Evolutionary conservation across 2,888 invertebrate genomes (phyloP).

Genomic region (Danaus chrysippus): DNA sequence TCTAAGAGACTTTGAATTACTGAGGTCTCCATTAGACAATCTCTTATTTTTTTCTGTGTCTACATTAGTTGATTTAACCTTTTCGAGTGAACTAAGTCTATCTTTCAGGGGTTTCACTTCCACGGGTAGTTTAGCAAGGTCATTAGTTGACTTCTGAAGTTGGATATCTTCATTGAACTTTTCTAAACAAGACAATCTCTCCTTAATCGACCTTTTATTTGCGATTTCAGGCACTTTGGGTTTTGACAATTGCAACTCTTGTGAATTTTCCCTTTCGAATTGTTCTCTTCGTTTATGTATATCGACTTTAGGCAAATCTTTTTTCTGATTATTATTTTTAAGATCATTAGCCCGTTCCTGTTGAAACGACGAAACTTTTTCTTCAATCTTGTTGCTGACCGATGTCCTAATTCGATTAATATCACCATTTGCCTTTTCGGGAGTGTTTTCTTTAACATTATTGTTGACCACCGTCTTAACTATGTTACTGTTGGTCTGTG

Average conservation of each 20-base stretch:
- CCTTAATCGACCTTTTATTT: conserved; percentile 84
- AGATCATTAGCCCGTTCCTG: conserved; percentile 66
- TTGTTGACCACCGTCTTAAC: conserved; percentile 66
- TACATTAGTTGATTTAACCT: conserved; percentile 64
- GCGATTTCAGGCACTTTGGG: conserved; percentile 81
- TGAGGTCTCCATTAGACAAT: conserved; percentile 68
- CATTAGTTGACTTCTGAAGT: conserved; percentile 66
- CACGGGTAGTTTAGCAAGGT: conserved; percentile 73
- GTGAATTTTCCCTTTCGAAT: conserved; percentile 85
- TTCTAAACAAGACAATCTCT: conserved; percentile 84
- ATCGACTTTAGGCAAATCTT: conserved; percentile 87
- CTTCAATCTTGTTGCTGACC: conserved; percentile 80
- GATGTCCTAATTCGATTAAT: conserved; percentile 71
- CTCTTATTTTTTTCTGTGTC: conserved; percentile 71
- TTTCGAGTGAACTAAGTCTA: conserved; percentile 81
- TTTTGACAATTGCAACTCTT: conserved; percentile 71
- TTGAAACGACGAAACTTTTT: conserved; percentile 81
- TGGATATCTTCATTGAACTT: conserved; percentile 80
- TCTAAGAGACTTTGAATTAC: conserved; percentile 65
- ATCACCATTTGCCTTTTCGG: conserved; percentile 64
- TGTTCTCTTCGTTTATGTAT: conserved; percentile 90
- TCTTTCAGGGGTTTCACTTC: conserved; percentile 83
- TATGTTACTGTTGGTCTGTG: conserved; percentile 74
- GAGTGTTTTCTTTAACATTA: conserved; percentile 69
- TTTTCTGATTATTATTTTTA: conserved; percentile 71